Evolutionary conservation across 2,797 vertebrate species (phyloP).

Genomic region (Channa striata): DNA sequence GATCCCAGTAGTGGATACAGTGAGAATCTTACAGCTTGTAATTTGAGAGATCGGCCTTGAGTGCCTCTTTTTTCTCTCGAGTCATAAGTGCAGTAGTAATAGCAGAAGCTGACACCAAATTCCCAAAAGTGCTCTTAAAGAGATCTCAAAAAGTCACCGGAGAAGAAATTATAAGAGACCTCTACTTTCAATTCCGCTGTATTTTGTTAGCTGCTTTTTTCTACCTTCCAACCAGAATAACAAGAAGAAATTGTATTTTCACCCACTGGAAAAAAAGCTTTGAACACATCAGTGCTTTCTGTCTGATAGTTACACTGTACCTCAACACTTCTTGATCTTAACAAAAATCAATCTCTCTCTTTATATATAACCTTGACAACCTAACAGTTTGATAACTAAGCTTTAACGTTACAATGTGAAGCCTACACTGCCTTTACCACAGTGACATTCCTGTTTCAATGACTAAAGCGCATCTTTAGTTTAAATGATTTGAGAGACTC

Average conservation of each 20-base stretch:
- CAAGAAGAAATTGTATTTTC: neutral
- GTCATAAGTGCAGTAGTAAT: neutral
- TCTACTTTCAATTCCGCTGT: neutral
- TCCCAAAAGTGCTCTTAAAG: conserved; percentile 51
- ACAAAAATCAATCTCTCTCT: neutral
- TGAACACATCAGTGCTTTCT: neutral
- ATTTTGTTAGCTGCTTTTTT: conserved; percentile 5
- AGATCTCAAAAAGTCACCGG: conserved; percentile 38
- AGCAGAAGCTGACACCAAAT: conserved; percentile 31
- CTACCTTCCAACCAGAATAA: neutral
- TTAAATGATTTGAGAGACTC: conserved; percentile 8
- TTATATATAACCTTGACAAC: conserved; percentile 2
- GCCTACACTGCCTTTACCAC: neutral
- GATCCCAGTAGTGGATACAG: conserved; percentile 34
- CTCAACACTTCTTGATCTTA: neutral
- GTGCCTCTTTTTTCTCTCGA: conserved; percentile 14
- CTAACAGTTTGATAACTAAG: neutral
- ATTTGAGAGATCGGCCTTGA: conserved; percentile 43
- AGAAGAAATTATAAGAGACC: conserved; percentile 31
- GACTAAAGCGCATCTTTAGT: neutral
- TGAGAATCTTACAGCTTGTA: conserved; percentile 43
- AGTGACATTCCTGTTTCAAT: conserved; percentile 3
- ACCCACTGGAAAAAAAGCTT: neutral
- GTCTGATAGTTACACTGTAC: neutral
- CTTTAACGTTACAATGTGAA: neutral